These are phyloP conservation scores for Hoplodrina blanda DNA, from an alignment of 2,888 invertebrate species.

Conservation along the genomic window DNA sequence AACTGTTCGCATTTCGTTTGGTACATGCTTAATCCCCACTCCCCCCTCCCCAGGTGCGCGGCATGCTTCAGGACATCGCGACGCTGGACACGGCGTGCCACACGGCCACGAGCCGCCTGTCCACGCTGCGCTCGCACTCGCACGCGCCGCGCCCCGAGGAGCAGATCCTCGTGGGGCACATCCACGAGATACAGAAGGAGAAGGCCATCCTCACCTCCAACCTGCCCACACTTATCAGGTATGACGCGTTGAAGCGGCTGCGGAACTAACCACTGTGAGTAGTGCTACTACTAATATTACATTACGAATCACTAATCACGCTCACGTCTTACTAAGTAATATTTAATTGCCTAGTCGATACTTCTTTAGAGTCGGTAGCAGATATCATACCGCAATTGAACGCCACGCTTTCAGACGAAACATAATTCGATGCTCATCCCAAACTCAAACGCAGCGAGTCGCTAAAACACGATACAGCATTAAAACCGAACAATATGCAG, in stretches of 20 bases:
- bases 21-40: too few species aligned
- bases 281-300: conserved; percentile 9
- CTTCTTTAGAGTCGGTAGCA: too few species aligned
- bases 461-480: background rate
- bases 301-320: too few species aligned
- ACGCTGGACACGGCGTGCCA: conserved; percentile 96
- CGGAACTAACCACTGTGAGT: conserved; percentile 1
- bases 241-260: conserved; percentile 1
- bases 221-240: conserved; percentile 93
- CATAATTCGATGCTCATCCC: too few species aligned
- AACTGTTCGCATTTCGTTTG: background rate
- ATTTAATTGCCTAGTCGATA: too few species aligned
- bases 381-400: too few species aligned
- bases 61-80: conserved; percentile 96
- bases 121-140: conserved; percentile 92
- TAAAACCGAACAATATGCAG: background rate
- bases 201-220: conserved; percentile 95
- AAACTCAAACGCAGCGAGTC: background rate
- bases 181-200: conserved; percentile 95
- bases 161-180: conserved; percentile 94
- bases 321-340: too few species aligned
- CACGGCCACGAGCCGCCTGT: conserved; percentile 95
- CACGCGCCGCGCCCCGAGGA: conserved; percentile 92
- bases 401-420: too few species aligned
- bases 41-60: conserved; percentile 92